Evolutionary conservation across 2,888 invertebrate genomes (phyloP), one percentile per base, ranked within the genome.

Genomic region (Ernsta delagoae): DNA sequence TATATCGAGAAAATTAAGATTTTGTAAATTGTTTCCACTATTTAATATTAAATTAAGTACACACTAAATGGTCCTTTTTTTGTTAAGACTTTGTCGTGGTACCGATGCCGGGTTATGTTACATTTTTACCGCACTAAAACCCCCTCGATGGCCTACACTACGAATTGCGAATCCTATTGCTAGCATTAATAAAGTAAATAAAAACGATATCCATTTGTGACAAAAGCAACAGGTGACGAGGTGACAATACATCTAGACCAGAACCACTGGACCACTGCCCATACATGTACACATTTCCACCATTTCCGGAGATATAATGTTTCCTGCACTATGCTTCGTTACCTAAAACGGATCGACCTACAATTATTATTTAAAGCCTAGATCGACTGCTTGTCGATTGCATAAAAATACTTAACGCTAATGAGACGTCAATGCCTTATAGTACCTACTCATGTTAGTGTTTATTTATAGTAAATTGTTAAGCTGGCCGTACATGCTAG

Each of bases 281-380:
- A 59, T 66, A 54, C 31, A 31, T 54, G 59, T 48, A 39, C 6
- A 36, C 63, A 39, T 63, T 64, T 59, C n/a, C 12, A 54, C 43
- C 45, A 43, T 45, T 61, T 67, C 67, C 53, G 41, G 50, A 60
- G 34, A 43, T 45, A 45, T 45, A 66, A 31, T 34, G 5, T 43
- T 67, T 67, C 67, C 67, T 67, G 67, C 48, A 24, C 34, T 56
- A 50, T 43, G 36, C 5, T 11, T 45, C 16, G 24, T 61, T 56
- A 48, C 67, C 61, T 67, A 67, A 67, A 61, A 36, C 16, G 67
- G 64, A 45, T 45, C 43, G 41, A 65, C 64, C 64, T 65, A 43
- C 64, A 57, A 45, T 57, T 65, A 45, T 57, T 65, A 65, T 16
- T 45, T 34, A 34, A 34, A 65, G 16, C 7, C 6, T 64, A 64